Conservation (phyloP, 1,140 invertebrate genomes). For the Eulimnadia texana region DNA sequence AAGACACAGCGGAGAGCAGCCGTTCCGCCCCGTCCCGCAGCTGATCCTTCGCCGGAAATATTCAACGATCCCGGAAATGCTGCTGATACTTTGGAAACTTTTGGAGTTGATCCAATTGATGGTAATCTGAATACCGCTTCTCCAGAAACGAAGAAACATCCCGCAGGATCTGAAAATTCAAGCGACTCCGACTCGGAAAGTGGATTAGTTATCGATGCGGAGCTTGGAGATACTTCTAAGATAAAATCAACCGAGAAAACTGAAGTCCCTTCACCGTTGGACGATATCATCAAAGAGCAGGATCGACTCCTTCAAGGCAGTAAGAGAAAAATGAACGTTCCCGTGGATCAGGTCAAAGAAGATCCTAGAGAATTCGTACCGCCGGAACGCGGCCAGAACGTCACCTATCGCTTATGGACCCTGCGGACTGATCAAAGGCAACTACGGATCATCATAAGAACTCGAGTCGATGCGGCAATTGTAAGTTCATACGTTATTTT, state of each 20-base stretch:
- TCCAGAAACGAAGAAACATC: not conserved
- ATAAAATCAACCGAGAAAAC: not conserved
- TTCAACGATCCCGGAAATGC: not conserved
- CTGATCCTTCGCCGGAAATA: not conserved
- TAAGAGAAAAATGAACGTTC: not conserved
- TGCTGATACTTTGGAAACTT: not conserved
- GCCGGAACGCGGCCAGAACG: not conserved
- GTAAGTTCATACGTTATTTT: not conserved
- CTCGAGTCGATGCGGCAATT: not conserved
- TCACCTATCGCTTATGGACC: conserved; percentile 1
- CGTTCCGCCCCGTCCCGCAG: not conserved
- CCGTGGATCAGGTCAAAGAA: not conserved
- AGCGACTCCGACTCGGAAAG: not conserved
- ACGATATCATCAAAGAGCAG: conserved; percentile 2
- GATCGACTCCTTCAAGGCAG: not conserved
- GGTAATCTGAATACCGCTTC: not conserved
- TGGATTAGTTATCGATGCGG: not conserved
- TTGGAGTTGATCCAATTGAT: not conserved
- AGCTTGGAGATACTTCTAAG: not conserved
- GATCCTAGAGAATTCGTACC: not conserved
- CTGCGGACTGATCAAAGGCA: not conserved
- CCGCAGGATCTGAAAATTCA: no score
- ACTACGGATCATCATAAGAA: not conserved
- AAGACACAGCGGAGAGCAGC: not conserved
- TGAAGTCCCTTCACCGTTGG: not conserved